Base-by-base conservation (phyloP, 2,797 vertebrate species). In the Rhinogobio ventralis region DNA sequence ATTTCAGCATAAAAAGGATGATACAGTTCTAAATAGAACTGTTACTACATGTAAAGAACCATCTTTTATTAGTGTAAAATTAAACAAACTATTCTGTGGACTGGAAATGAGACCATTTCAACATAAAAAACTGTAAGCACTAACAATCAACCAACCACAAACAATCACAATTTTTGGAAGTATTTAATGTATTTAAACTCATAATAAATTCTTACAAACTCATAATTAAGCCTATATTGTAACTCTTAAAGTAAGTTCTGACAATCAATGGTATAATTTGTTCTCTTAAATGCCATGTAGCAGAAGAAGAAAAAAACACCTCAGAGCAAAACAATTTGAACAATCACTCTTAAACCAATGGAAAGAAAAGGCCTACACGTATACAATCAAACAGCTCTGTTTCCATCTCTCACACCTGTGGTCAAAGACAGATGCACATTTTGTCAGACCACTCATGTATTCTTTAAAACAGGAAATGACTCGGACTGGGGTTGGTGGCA, bases 391-490 rank as follows among this genome's bases (percentile, higher is more conserved):
- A 36, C n/a, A 10, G 17, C 51, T 55, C 17, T 69, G 69, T 79
- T 66, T 55, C 20, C 45, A 68, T 15, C 8, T 6, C 69, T 83
- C 72, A 77, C 55, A 45, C 28, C 33, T 87, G 78, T 84, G 79
- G 62, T 62, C 66, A 60, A 62, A 84, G 25, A 51, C 46, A 28
- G 5, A 49, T 25, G 74, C 49, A 33, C 51, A 67, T 45, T 55
- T n/a, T 67, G 45, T 76, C 46, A 82, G 45, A 78, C 53, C 66
- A 76, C 53, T 71, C 11, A 45, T 60, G 15, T 19, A 71, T 23
- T 83, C 67, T 51, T 68, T 23, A 36, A 68, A 86, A 89, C 81
- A 87, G 89, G 90, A 92, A 91, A 81, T 89, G 82, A 85, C 75
- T 90, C n/a, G 83, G 89, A 87, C 85, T 86, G 88, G 77, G 79